A percentile compares a stretch with the other conserved stretches of the same genome.
phyloP scores from a whole-genome alignment of 1,140 invertebrate genomes.

The Zaprionus ornatus region DNA sequence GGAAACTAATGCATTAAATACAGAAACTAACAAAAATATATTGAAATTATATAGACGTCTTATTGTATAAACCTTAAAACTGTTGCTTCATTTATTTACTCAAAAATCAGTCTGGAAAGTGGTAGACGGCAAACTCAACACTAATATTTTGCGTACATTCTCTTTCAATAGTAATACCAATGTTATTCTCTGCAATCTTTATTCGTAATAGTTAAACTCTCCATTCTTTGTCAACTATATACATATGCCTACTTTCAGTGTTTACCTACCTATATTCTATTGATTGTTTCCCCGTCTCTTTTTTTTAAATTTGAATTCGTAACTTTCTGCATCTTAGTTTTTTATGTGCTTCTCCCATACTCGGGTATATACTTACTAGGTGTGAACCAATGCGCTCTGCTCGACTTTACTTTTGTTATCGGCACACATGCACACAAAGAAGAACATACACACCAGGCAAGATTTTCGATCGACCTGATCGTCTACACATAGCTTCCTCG shows the following conservation, averaged over 20 bases:
- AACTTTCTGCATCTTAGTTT: conserved; percentile 15
- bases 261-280: background rate
- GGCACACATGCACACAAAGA: conserved; percentile 15
- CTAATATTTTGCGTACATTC: conserved; percentile 55
- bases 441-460: conserved; percentile 30
- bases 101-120: conserved; percentile 61
- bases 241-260: background rate
- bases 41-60: conserved; percentile 80
- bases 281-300: background rate
- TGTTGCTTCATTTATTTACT: conserved; percentile 77
- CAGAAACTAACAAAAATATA: conserved; percentile 54
- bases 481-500: conserved; percentile 51
- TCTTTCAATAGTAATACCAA: conserved; percentile 59
- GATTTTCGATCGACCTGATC: conserved; percentile 41
- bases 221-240: background rate
- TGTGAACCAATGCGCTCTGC: conserved; percentile 59
- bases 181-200: conserved; percentile 50
- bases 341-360: conserved; percentile 23
- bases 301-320: conserved; percentile 1
- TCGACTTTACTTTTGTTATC: conserved; percentile 43
- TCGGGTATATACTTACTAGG: conserved; percentile 43
- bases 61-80: conserved; percentile 82
- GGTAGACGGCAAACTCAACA: conserved; percentile 61
- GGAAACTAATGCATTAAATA: conserved; percentile 41
- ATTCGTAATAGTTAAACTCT: conserved; percentile 3